Evolutionary conservation across 2,113 vertebrate species (phyloP).

Genomic region (Gambusia holbrooki): DNA sequence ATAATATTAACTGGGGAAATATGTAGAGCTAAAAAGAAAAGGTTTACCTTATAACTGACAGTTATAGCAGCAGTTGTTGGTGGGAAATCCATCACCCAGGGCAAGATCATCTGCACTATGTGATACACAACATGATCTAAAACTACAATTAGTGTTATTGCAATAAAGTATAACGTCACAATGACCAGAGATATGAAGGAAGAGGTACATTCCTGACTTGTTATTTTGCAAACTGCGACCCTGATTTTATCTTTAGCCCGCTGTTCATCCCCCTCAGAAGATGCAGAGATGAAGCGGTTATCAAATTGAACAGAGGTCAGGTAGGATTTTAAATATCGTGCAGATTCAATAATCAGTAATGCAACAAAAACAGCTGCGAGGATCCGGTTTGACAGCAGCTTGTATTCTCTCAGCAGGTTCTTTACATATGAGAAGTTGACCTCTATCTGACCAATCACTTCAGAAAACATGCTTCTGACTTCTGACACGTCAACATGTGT

Average conservation of each 20-base stretch:
- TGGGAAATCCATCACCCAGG: slow-evolving; percentile 83
- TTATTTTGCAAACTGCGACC: slow-evolving; percentile 74
- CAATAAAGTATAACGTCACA: slow-evolving; percentile 79
- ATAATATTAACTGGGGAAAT: neutral
- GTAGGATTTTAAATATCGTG: slow-evolving; percentile 86
- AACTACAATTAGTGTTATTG: slow-evolving; percentile 73
- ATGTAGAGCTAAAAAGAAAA: neutral
- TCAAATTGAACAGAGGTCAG: slow-evolving; percentile 87
- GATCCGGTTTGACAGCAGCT: slow-evolving; percentile 77
- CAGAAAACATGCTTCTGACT: slow-evolving; percentile 73
- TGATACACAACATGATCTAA: slow-evolving; percentile 83
- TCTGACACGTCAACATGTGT: slow-evolving; percentile 76
- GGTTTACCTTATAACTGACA: slow-evolving; percentile 81
- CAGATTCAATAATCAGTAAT: slow-evolving; percentile 80
- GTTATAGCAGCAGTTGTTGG: slow-evolving; percentile 73
- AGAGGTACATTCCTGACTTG: slow-evolving; percentile 75
- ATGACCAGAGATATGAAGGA: slow-evolving; percentile 78
- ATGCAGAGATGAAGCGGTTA: slow-evolving; percentile 80
- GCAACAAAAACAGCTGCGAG: slow-evolving; percentile 81
- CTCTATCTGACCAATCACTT: slow-evolving; percentile 77
- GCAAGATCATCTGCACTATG: slow-evolving; percentile 70
- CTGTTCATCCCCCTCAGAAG: slow-evolving; percentile 49
- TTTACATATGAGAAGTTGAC: slow-evolving; percentile 80
- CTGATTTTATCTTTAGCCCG: slow-evolving; percentile 61
- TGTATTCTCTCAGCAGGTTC: slow-evolving; percentile 61